Conservation (phyloP, 2,888 invertebrate species). For the Hipparchia sbordonii region DNA sequence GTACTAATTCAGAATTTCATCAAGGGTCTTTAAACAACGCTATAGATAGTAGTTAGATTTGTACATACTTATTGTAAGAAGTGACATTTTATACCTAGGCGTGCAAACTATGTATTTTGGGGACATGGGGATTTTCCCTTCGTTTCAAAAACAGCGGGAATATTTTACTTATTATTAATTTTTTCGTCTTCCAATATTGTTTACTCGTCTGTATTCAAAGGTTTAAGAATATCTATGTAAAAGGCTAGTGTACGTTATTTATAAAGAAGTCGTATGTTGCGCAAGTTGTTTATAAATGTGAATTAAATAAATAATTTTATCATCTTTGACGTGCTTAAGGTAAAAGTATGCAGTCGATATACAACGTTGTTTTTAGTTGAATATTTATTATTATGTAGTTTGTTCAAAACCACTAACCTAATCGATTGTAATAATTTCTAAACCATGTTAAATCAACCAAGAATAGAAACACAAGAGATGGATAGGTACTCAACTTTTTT, state of each 20-base stretch:
- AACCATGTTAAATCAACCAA: too few relatives aligned
- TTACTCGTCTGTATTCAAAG: conserved; percentile 15
- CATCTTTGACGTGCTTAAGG: too few relatives aligned
- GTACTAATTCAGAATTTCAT: conserved; percentile 52
- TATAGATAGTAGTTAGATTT: conserved; percentile 63
- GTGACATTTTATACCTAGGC: conserved; percentile 65
- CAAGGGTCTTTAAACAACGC: conserved; percentile 63
- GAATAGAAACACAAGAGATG: too few relatives aligned
- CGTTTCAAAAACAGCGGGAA: conserved; percentile 30
- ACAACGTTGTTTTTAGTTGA: too few relatives aligned
- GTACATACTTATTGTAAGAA: conserved; percentile 67
- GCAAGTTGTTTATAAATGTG: conserved; percentile 1
- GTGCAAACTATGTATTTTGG: conserved; percentile 54
- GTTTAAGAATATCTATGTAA: conserved; percentile 17
- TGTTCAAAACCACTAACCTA: too few relatives aligned
- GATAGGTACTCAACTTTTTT: too few relatives aligned
- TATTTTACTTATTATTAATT: conserved; percentile 51
- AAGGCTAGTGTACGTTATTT: conserved; percentile 30
- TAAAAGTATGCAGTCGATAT: too few relatives aligned
- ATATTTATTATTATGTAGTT: too few relatives aligned
- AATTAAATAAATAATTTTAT: neutral
- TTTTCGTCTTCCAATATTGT: conserved; percentile 67
- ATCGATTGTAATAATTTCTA: too few relatives aligned
- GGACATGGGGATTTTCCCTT: conserved; percentile 25
- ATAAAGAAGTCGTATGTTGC: neutral